These are phyloP conservation scores for Xerus rutilus DNA, from an alignment of 2,797 vertebrate species.

Conservation along the genomic window DNA sequence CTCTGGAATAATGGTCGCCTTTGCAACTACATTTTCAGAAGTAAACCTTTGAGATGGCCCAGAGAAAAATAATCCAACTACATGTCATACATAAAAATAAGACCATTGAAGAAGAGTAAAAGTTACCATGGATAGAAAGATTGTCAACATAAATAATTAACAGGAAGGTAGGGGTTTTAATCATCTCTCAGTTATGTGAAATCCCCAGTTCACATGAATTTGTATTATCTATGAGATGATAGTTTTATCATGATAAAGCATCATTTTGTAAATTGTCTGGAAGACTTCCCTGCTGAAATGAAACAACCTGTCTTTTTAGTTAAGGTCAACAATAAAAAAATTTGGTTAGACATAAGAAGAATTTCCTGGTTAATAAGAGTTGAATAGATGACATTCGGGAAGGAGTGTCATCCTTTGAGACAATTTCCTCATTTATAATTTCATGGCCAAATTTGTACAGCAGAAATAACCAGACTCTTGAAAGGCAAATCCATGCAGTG, in stretches of 20 bases:
- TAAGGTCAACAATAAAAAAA: not conserved
- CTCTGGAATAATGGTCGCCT: not conserved
- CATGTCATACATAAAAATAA: not conserved
- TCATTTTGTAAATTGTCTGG: not conserved
- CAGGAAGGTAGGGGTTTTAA: not conserved
- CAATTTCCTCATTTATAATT: slow-evolving; percentile 23
- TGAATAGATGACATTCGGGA: not conserved
- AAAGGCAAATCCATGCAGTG: slow-evolving; percentile 39
- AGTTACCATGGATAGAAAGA: not conserved
- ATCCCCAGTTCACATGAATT: not conserved
- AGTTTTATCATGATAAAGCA: not conserved
- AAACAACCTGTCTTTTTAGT: not conserved
- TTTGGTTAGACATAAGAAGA: not conserved
- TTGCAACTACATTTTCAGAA: slow-evolving; percentile 3
- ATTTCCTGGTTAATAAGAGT: not conserved
- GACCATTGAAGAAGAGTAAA: not conserved
- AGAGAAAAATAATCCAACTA: not conserved
- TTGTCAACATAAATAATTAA: not conserved
- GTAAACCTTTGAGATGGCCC: not conserved
- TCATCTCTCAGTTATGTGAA: not conserved
- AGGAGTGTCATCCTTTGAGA: not conserved
- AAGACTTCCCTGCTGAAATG: not conserved
- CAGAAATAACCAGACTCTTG: slow-evolving; percentile 59
- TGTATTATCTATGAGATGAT: not conserved
- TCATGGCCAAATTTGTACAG: slow-evolving; percentile 9